Evolutionary conservation across 2,113 vertebrate species (phyloP).

Genomic region (Nothobranchius kuhntae): DNA sequence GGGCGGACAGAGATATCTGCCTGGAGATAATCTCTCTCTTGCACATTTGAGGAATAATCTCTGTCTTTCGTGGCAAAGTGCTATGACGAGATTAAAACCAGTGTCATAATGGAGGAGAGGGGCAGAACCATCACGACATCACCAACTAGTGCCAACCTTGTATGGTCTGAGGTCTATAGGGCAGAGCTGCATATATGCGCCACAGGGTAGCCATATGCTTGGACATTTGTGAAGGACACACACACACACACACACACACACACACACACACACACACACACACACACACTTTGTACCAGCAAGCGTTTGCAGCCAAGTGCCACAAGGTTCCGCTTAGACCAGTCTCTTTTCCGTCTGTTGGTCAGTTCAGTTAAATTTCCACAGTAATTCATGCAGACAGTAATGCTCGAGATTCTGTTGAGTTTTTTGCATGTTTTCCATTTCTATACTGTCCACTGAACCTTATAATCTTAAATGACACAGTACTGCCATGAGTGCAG

Average conservation of each 20-base stretch:
- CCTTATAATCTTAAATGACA: background rate
- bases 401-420: background rate
- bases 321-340: slow-evolving; percentile 43
- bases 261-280: too few species aligned
- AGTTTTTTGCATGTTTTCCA: background rate
- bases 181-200: slow-evolving; percentile 48
- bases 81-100: slow-evolving; percentile 72
- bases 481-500: slow-evolving; percentile 19
- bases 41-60: slow-evolving; percentile 71
- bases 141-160: slow-evolving; percentile 22
- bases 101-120: slow-evolving; percentile 50
- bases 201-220: slow-evolving; percentile 70
- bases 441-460: slow-evolving; percentile 8
- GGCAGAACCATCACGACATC: slow-evolving; percentile 37
- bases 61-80: slow-evolving; percentile 56
- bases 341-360: slow-evolving; percentile 46
- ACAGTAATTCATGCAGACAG: background rate
- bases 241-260: slow-evolving; percentile 8
- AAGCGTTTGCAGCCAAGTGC: slow-evolving; percentile 52
- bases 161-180: slow-evolving; percentile 47
- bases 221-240: slow-evolving; percentile 59
- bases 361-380: slow-evolving; percentile 31
- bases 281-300: slow-evolving; percentile 6
- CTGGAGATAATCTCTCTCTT: slow-evolving; percentile 65
- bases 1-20: slow-evolving; percentile 48